Evolutionary conservation across 2,797 vertebrate species (phyloP), one percentile per base, ranked within the genome.

Genomic region (Huso huso): DNA sequence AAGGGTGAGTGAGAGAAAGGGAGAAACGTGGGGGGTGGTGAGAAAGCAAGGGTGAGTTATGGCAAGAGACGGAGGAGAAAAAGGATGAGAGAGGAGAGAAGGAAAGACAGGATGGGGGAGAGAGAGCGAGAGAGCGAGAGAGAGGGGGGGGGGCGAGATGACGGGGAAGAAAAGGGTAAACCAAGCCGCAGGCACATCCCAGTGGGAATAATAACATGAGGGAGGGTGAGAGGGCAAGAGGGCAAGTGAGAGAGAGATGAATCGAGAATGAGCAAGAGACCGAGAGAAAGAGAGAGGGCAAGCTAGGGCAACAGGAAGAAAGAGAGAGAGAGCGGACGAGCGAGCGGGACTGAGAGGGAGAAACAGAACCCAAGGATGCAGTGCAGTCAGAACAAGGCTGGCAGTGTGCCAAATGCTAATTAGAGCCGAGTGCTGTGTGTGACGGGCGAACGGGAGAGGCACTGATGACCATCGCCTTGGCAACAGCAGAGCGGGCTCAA

Each of bases 391-490:
- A 53, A 18, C 52, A 71, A 79, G 77, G 77, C 80, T 88, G 86
- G 86, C 83, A 82, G 69, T 53, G 77, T 79, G 85, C 88, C 88
- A 88, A 76, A 76, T 76, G 82, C 82, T 85, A 79, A 83, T 86
- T 88, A 87, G 79, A 73, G 69, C 69, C 11, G 63, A 69, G 71
- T 15, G 48, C 60, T 64, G 74, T 75, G 72, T 49, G 37, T 77
- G 73, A 74, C 52, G 65, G 69, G 84, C 76, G 76, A 80, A 78
- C 77, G 74, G 37, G 37, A 37, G 37, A 37, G 37, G 37, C 12
- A 37, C 37, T 86, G 84, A 87, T 76, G 81, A 79, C 87, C 81
- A 87, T 91, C 69, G 60, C 90, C 84, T 86, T 86, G 83, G 91
- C 82, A 93, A 91, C 86, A 60, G 78, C 61, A 74, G 87, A 83